Base-by-base conservation (phyloP, 2,888 invertebrate species). In the Phengaris alcon region DNA sequence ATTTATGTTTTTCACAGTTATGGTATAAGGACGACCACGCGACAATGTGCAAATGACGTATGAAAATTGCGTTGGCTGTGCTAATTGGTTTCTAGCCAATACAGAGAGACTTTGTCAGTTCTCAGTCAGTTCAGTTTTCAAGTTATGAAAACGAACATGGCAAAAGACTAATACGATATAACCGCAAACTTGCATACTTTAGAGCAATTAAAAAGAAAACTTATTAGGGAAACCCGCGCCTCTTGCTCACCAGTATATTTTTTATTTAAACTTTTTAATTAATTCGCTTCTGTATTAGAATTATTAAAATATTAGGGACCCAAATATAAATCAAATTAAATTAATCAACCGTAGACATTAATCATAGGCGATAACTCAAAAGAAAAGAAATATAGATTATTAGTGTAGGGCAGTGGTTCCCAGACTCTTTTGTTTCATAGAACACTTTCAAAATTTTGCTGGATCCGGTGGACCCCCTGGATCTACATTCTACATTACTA, bases 61-160 rank as follows among this genome's bases (percentile, higher is more conserved):
- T 72, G 54, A 54, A 72, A 54, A 54, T 72, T 72, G 35, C 72
- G 51, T 72, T 52, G 52, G 22, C 54, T 52, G 52, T 54, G 52
- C 72, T 72, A 72, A 72, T 72, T 72, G 72, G 72, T 72, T 54
- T 35, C 52, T 51, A 51, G 72, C 13, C 54, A 54, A 72, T 52
- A 70, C 15, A 15, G 72, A 54, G 51, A 70, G 22, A 72, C 72
- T 68, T 68, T 46, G 46, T 72, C 72, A 22, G 44, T 54, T 54
- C 22, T 1, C 22, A 22, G 22, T 22, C 22, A 22, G 22, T 22
- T 22, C 22, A 0, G 22, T 22, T 22, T 22, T 22, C 22, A 72
- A 22, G 72, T 72, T 72, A 72, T 72, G 72, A 72, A 72, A 72
- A 35, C 48, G 70, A 12, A 51, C 35, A 35, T 22, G 54, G 52